phyloP scores from a whole-genome alignment of 2,888 invertebrate genomes.

The Cantharis nigra region DNA sequence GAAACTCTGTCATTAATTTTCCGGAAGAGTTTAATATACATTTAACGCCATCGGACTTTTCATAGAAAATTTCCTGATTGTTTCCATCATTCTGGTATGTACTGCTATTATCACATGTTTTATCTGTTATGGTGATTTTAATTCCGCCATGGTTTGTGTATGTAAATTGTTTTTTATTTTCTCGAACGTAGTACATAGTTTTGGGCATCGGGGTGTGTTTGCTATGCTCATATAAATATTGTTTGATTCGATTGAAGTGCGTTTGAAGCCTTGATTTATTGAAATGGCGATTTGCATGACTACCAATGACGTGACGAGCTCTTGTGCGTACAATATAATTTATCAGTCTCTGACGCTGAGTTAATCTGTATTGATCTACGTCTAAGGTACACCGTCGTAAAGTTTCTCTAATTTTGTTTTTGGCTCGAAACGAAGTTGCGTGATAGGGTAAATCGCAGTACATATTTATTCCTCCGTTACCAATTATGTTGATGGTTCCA shows the following conservation, averaged over 20 bases:
- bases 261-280: background rate
- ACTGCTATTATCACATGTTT: background rate
- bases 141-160: background rate
- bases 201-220: background rate
- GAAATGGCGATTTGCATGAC: background rate
- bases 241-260: background rate
- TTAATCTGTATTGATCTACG: background rate
- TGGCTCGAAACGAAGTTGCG: background rate
- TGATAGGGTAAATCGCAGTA: constrained; percentile 11
- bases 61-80: background rate
- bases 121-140: background rate
- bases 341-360: background rate
- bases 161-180: background rate
- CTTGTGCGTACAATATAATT: background rate
- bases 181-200: background rate
- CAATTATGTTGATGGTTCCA: constrained; percentile 11
- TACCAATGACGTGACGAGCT: background rate
- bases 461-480: constrained; percentile 7
- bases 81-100: background rate
- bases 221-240: background rate
- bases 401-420: background rate
- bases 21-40: background rate
- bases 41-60: background rate
- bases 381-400: background rate
- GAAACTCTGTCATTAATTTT: constrained; percentile 15